A percentile compares a stretch with the other conserved stretches of the same genome.
Evolutionary conservation across 2,113 vertebrate species (phyloP).

Genomic region (Pterophyllum scalare): DNA sequence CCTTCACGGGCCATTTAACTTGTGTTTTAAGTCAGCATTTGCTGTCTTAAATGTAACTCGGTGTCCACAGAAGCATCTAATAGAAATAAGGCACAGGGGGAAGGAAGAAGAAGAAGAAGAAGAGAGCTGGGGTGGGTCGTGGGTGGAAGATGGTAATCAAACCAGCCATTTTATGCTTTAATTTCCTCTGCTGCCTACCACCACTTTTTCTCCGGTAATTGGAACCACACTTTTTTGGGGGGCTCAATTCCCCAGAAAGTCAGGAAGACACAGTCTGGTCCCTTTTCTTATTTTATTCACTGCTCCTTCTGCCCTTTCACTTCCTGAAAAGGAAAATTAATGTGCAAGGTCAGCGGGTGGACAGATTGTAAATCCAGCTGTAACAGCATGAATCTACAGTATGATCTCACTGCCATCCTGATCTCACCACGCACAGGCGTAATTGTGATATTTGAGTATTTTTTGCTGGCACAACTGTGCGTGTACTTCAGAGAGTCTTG

Average conservation of each 20-base stretch:
- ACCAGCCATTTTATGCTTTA: conserved; percentile 71
- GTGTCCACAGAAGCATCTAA: conserved; percentile 16
- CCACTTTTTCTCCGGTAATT: conserved; percentile 60
- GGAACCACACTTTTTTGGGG: conserved; percentile 63
- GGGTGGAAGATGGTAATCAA: conserved; percentile 60
- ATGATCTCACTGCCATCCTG: conserved; percentile 8
- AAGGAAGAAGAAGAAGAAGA: conserved; percentile 4
- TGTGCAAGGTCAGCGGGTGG: conserved; percentile 41
- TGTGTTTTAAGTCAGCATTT: conserved; percentile 26
- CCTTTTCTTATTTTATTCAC: conserved; percentile 27
- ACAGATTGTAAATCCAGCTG: conserved; percentile 49
- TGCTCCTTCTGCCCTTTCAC: neutral
- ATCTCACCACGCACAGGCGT: neutral
- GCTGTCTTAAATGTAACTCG: conserved; percentile 2
- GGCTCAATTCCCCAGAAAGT: conserved; percentile 39
- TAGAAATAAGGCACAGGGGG: conserved; percentile 31
- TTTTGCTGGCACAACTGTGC: neutral
- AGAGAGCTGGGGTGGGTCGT: neutral
- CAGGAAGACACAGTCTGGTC: conserved; percentile 42
- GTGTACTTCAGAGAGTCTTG: neutral
- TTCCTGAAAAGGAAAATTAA: conserved; percentile 49
- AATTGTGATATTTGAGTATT: neutral
- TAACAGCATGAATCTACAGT: conserved; percentile 36
- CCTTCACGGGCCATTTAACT: conserved; percentile 57
- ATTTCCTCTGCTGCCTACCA: conserved; percentile 63